Evolutionary conservation across 2,888 invertebrate genomes (phyloP).

Genomic region (Hartigia nigra): DNA sequence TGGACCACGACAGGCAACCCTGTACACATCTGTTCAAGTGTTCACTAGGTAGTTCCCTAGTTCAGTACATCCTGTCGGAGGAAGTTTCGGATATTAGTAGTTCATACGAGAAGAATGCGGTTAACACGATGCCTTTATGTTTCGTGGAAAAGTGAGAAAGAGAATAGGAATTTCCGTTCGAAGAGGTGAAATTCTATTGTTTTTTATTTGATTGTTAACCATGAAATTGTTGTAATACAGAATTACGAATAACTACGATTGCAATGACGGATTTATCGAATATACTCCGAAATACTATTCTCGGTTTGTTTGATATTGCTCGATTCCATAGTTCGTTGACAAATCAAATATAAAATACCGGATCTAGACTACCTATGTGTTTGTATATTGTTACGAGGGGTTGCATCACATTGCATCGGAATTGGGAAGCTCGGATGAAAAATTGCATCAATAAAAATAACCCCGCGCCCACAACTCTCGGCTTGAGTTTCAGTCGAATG

Average conservation of each 20-base stretch:
- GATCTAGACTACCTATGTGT: background rate
- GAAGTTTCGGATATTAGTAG: background rate
- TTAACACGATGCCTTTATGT: background rate
- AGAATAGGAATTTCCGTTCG: background rate
- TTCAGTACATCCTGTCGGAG: slow-evolving; percentile 20
- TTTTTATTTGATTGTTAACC: background rate
- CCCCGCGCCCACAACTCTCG: background rate
- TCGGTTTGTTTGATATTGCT: background rate
- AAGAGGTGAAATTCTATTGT: background rate
- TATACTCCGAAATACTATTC: background rate
- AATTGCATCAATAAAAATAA: slow-evolving; percentile 20
- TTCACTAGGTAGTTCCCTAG: slow-evolving; percentile 6
- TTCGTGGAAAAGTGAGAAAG: background rate
- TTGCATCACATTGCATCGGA: slow-evolving; percentile 2
- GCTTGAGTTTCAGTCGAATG: slow-evolving; percentile 11
- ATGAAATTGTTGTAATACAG: background rate
- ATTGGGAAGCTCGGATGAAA: slow-evolving; percentile 10
- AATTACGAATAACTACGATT: background rate
- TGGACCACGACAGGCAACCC: slow-evolving; percentile 14
- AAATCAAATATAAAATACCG: background rate
- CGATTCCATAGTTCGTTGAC: background rate
- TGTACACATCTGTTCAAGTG: slow-evolving; percentile 18
- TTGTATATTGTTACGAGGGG: background rate
- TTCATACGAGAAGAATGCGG: background rate
- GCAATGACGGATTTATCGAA: background rate